Evolutionary conservation across 2,797 vertebrate species (phyloP).

Genomic region (Sebastes steindachneri): DNA sequence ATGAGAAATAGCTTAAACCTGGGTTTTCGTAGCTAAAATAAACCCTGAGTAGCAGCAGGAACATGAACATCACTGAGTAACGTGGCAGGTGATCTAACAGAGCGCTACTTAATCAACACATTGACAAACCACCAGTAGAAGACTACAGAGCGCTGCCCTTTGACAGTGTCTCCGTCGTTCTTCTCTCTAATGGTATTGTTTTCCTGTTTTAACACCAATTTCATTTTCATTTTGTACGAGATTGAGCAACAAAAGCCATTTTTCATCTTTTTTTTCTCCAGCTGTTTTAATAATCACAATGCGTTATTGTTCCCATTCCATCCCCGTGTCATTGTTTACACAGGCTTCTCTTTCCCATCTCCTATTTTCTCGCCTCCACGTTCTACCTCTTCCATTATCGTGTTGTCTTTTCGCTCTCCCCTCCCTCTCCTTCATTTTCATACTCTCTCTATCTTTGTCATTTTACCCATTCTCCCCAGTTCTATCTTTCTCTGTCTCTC

Average conservation of each 20-base stretch:
- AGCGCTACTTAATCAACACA: constrained; percentile 18
- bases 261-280: not conserved
- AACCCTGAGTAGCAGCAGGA: not conserved
- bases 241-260: not conserved
- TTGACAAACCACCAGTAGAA: constrained; percentile 5
- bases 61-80: constrained; percentile 2
- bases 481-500: constrained; percentile 34
- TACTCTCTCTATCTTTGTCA: constrained; percentile 43
- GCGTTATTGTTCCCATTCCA: not conserved
- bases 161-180: not conserved
- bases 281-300: not conserved
- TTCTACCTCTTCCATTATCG: constrained; percentile 21
- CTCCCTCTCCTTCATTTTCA: constrained; percentile 28
- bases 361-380: not conserved
- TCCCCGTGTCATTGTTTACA: not conserved
- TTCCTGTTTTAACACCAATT: not conserved
- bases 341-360: not conserved
- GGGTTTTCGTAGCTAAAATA: not conserved
- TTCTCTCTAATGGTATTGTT: not conserved
- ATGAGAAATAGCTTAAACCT: constrained; percentile 16
- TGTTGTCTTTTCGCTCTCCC: not conserved
- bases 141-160: not conserved
- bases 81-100: constrained; percentile 22
- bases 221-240: not conserved
- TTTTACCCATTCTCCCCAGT: constrained; percentile 24